phyloP scores from a whole-genome alignment of 2,888 invertebrate genomes.

The Thalpophila matura region DNA sequence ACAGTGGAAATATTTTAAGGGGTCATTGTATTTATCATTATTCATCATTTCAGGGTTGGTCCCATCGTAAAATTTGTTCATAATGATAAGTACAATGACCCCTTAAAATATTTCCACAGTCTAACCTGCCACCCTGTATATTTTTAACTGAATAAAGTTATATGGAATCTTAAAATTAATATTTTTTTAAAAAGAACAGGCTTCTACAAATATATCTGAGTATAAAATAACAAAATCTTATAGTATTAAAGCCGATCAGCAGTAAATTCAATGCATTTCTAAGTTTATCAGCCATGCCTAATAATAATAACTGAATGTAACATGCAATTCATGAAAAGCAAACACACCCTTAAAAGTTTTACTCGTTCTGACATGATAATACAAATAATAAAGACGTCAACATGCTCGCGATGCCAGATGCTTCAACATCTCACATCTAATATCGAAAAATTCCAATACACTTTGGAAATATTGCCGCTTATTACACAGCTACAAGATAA shows the following conservation, averaged over 20 bases:
- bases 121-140: no score
- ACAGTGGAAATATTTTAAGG: no score
- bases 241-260: constrained; percentile 9
- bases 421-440: not conserved
- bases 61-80: no score
- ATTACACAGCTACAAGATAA: not conserved
- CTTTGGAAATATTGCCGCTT: not conserved
- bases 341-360: constrained; percentile 16
- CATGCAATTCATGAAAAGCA: not conserved
- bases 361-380: not conserved
- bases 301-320: constrained; percentile 21
- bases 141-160: no score
- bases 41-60: no score
- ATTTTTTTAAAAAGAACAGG: no score
- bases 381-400: constrained; percentile 19
- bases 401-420: constrained; percentile 10
- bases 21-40: no score
- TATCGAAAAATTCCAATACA: constrained; percentile 8
- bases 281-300: not conserved
- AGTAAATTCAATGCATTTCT: not conserved
- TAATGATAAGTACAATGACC: no score
- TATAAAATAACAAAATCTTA: not conserved
- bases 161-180: no score
- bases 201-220: not conserved
- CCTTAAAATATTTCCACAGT: no score